Base-by-base conservation (phyloP, 2,797 vertebrate species). In the Scolopax bukidnonensis region DNA sequence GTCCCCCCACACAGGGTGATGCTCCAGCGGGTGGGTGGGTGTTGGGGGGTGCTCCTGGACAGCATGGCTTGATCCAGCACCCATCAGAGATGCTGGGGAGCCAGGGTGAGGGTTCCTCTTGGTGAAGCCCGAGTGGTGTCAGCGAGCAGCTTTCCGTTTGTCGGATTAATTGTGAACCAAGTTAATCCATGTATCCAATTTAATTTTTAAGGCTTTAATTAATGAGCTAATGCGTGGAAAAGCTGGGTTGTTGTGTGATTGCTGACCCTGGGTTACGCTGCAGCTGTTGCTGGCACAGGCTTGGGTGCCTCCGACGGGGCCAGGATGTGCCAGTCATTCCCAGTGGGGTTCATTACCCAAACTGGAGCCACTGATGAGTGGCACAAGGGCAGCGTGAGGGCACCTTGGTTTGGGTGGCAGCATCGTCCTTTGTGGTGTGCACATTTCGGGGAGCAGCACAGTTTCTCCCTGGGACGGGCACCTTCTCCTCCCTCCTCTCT, bases 161-260 rank as follows among this genome's bases (percentile, higher is more conserved):
- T 69, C 69, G 32, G 5, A 28, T 71, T 91, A 83, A 86, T 73
- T 59, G 43, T 0, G 1, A 24, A 48, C 54, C 5, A 16, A 63
- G 84, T 93, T 79, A 84, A 96, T 94, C 83, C 74, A 1, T 87
- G 95, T 77, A 88, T 77, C 80, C 20, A 6, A 91, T 93, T 88
- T 67, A 73, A 69, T 61, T 61, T 56, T 23, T 57, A 87, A 90
- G 70, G 48, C 85, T 95, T 82, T 87, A 67, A 90, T 90, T 82
- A 94, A 82, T 18, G 77, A 95, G 74, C 41, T 89, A 74, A 74
- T 3, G 74, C 0, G 2, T 56, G 80, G 84, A 13, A 76, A 70
- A 74, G 59, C 74, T 3, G 54, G 38, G 24, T 1, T 61, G 45
- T 43, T 0, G 2, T 10, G 63, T 0, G 0, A 1, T 27, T 18